Evolutionary conservation across 2,888 invertebrate species (phyloP).

Genomic region (Nesidiocoris tenuis): DNA sequence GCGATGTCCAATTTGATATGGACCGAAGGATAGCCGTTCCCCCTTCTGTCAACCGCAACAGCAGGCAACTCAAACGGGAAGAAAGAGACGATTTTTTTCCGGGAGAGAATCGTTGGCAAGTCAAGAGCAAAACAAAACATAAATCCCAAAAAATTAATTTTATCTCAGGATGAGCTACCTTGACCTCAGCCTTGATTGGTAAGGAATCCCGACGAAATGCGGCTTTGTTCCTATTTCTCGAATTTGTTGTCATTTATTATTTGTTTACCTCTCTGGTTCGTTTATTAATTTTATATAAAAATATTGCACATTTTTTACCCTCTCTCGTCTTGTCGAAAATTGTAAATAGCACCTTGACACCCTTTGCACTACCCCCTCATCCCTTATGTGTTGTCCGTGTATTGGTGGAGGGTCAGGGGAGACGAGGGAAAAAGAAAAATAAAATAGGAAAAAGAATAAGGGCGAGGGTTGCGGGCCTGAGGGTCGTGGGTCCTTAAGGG

Average conservation of each 20-base stretch:
- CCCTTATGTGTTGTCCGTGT: slow-evolving; percentile 44
- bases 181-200: slow-evolving; percentile 49
- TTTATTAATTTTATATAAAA: slow-evolving; percentile 26
- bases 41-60: neutral
- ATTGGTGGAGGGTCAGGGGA: slow-evolving; percentile 32
- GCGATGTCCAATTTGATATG: slow-evolving; percentile 28
- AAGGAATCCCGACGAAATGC: slow-evolving; percentile 42
- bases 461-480: neutral
- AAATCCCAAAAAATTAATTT: slow-evolving; percentile 18
- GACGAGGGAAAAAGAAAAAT: slow-evolving; percentile 6
- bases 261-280: slow-evolving; percentile 6
- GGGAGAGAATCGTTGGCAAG: neutral
- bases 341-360: slow-evolving; percentile 43
- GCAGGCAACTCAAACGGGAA: neutral
- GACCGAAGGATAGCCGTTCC: slow-evolving; percentile 3
- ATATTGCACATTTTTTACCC: slow-evolving; percentile 40
- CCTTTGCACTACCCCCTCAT: slow-evolving; percentile 41
- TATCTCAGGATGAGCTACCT: slow-evolving; percentile 48
- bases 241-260: neutral
- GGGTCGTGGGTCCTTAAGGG: slow-evolving; percentile 11
- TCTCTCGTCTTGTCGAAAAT: slow-evolving; percentile 29
- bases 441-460: neutral
- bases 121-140: slow-evolving; percentile 1
- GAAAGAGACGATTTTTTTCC: neutral
- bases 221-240: slow-evolving; percentile 32